Percentiles rank a stretch among this genome's conserved stretches.
Evolutionary conservation across 2,113 vertebrate genomes (phyloP).

Genomic region (Bubo bubo): DNA sequence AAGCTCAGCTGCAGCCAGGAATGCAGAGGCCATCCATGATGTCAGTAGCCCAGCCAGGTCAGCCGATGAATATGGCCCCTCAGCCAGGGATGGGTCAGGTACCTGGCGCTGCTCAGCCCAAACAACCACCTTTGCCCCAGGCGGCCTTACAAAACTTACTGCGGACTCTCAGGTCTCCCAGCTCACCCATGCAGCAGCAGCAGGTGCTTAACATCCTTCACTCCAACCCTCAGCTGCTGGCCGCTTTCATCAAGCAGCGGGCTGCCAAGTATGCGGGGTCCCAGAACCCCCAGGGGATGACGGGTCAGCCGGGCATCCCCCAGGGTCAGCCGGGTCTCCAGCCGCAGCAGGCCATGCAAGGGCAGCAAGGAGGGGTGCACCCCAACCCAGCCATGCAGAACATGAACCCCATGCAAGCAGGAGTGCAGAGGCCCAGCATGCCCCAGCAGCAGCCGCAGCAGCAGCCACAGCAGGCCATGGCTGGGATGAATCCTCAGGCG

Average conservation of each 20-base stretch:
- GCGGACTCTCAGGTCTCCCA: slow-evolving; percentile 84
- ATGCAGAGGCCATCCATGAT: slow-evolving; percentile 90
- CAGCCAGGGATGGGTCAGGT: slow-evolving; percentile 81
- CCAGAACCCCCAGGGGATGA: slow-evolving; percentile 77
- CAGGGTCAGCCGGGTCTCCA: slow-evolving; percentile 76
- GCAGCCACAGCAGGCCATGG: slow-evolving; percentile 75
- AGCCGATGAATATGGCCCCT: slow-evolving; percentile 82
- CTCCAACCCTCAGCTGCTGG: slow-evolving; percentile 95
- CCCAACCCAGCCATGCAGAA: slow-evolving; percentile 78
- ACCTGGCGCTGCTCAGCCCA: slow-evolving; percentile 79
- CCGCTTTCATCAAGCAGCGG: slow-evolving; percentile 95
- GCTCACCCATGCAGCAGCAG: slow-evolving; percentile 91
- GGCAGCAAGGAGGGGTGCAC: slow-evolving; percentile 77
- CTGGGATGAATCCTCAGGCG: slow-evolving; percentile 79
- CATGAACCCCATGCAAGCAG: slow-evolving; percentile 78
- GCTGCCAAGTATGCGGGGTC: slow-evolving; percentile 88
- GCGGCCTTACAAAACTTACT: slow-evolving; percentile 85
- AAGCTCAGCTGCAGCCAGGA: slow-evolving; percentile 82
- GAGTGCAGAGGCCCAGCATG: slow-evolving; percentile 76
- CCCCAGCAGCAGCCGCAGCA: slow-evolving; percentile 72
- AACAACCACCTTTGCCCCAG: slow-evolving; percentile 81
- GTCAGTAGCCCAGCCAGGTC: slow-evolving; percentile 87
- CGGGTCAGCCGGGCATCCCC: slow-evolving; percentile 74
- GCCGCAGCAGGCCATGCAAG: slow-evolving; percentile 72
- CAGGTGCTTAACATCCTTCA: slow-evolving; percentile 95